phyloP scores from a whole-genome alignment of 2,113 vertebrate genomes.

The Suncus etruscus region DNA sequence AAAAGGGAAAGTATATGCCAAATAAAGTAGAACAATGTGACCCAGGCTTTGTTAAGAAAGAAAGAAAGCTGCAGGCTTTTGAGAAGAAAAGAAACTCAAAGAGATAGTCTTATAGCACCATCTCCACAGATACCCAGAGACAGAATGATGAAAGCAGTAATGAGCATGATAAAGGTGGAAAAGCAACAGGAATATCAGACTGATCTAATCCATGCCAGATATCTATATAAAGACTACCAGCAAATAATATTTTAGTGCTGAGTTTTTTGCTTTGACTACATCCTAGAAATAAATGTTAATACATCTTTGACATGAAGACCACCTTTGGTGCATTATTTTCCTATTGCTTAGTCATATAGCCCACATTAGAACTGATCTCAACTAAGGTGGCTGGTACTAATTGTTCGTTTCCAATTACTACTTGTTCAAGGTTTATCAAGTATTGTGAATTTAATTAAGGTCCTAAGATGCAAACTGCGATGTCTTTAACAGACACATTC shows the following conservation, averaged over 20 bases:
- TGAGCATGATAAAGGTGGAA: conserved; percentile 66
- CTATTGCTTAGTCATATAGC: conserved; percentile 78
- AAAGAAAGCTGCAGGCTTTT: conserved; percentile 64
- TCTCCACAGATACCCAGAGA: conserved; percentile 47
- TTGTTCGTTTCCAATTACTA: conserved; percentile 84
- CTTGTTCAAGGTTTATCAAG: conserved; percentile 86
- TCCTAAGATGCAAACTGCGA: conserved; percentile 83
- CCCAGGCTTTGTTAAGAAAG: conserved; percentile 72
- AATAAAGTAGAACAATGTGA: conserved; percentile 32
- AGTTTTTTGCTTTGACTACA: conserved; percentile 69
- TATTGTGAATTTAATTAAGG: conserved; percentile 86
- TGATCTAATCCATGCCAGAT: conserved; percentile 55
- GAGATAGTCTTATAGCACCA: conserved; percentile 42
- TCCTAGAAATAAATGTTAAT: conserved; percentile 44
- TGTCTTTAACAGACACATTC: conserved; percentile 85
- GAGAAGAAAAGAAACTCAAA: conserved; percentile 68
- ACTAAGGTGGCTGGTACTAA: conserved; percentile 75
- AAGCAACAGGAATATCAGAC: conserved; percentile 70
- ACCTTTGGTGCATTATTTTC: conserved; percentile 68
- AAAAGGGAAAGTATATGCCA: background rate
- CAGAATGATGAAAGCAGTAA: conserved; percentile 46
- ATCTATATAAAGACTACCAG: conserved; percentile 72
- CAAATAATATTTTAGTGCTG: conserved; percentile 73
- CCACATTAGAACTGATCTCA: conserved; percentile 63
- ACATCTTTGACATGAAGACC: conserved; percentile 59